Percentiles rank a stretch among this genome's conserved stretches.
Conservation (phyloP, 2,797 vertebrate species). For the Pseudomugil gertrudae region DNA sequence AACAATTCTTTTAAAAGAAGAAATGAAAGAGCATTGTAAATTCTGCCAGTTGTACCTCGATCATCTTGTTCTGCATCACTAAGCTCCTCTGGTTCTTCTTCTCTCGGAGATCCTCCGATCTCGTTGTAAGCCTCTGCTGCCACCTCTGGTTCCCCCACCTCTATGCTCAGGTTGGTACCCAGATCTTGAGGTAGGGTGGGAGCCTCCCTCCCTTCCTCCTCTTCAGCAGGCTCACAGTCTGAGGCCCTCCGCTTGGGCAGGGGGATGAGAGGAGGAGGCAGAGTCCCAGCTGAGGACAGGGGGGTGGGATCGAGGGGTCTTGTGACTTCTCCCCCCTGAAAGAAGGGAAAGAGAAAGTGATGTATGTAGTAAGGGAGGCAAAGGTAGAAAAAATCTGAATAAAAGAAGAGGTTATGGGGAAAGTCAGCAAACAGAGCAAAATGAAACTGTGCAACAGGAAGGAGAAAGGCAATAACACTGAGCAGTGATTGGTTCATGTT, state of each 20-base stretch:
- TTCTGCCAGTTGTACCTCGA: conserved; percentile 34
- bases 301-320: conserved; percentile 74
- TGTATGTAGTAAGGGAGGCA: no score
- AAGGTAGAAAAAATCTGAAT: background rate
- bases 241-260: conserved; percentile 78
- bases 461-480: background rate
- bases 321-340: conserved; percentile 86
- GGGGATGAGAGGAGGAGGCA: conserved; percentile 89
- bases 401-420: background rate
- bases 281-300: conserved; percentile 49
- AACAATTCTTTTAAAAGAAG: background rate
- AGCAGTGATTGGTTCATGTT: background rate
- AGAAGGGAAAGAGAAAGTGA: background rate
- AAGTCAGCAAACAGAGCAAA: background rate
- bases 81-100: conserved; percentile 51
- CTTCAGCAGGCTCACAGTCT: conserved; percentile 77
- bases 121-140: conserved; percentile 81
- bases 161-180: conserved; percentile 58
- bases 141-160: conserved; percentile 75
- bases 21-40: background rate
- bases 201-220: conserved; percentile 79
- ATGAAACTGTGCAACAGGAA: background rate
- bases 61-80: conserved; percentile 62
- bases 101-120: conserved; percentile 64
- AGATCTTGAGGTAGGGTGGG: conserved; percentile 75